Percentiles rank a stretch among this genome's conserved stretches.
These are phyloP conservation scores for Dermochelys coriacea DNA, from an alignment of 2,797 vertebrate genomes.

Conservation along the genomic window DNA sequence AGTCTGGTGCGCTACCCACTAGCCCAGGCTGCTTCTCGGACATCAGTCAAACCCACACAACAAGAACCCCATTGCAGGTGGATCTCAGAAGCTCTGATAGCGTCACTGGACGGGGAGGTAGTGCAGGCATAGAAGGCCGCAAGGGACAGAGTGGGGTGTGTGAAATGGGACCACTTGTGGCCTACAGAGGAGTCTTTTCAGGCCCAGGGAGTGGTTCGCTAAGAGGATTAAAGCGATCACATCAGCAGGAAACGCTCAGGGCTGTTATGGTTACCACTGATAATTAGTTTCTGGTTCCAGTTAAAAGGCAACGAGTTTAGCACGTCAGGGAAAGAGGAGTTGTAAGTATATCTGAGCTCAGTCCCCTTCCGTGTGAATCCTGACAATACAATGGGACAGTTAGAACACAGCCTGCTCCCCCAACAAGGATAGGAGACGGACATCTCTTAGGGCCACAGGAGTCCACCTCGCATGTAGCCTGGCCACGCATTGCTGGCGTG, in stretches of 20 bases:
- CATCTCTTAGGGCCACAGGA: not conserved
- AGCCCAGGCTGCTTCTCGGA: not conserved
- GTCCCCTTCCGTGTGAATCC: too few relatives aligned
- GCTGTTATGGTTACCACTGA: not conserved
- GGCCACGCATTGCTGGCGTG: not conserved
- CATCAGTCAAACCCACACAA: too few relatives aligned
- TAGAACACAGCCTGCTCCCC: not conserved
- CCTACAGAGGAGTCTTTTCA: not conserved
- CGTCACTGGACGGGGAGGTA: accelerated
- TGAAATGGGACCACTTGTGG: not conserved
- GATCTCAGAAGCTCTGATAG: not conserved
- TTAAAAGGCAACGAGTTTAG: not conserved
- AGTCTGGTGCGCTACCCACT: not conserved
- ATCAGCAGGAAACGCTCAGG: not conserved
- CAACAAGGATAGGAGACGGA: not conserved
- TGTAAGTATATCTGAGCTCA: too few relatives aligned
- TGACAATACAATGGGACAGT: too few relatives aligned
- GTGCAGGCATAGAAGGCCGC: not conserved
- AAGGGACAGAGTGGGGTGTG: not conserved
- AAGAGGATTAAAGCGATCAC: not conserved
- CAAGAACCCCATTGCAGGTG: not conserved
- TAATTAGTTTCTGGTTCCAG: not conserved
- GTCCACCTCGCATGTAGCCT: not conserved
- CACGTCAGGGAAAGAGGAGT: too few relatives aligned
- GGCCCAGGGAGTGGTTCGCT: not conserved